Evolutionary conservation across 2,888 invertebrate genomes (phyloP).

Genomic region (Eurytoma adleriae): DNA sequence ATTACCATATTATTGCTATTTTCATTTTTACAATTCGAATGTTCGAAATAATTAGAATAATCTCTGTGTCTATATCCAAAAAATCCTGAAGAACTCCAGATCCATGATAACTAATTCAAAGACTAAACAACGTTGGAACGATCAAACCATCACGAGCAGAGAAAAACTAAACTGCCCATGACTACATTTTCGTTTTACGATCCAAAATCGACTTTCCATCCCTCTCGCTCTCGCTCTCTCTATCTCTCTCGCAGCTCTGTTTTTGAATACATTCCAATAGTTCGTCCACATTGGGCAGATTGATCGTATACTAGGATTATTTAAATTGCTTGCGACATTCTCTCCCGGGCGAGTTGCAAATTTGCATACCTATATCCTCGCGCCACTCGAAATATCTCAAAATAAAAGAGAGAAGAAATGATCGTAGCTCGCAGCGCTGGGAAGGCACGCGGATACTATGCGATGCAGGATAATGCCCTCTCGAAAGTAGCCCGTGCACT

Average conservation of each 20-base stretch:
- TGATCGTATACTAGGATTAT: constrained; percentile 27
- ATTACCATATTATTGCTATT: too few relatives aligned
- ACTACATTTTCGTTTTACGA: too few relatives aligned
- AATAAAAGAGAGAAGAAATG: constrained; percentile 4
- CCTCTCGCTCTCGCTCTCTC: too few relatives aligned
- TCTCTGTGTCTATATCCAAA: too few relatives aligned
- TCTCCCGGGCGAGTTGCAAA: background rate
- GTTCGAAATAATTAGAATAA: too few relatives aligned
- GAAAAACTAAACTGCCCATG: constrained; percentile 1
- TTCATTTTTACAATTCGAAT: too few relatives aligned
- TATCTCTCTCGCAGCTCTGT: background rate
- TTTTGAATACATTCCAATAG: constrained; percentile 9
- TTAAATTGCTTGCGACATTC: constrained; percentile 32
- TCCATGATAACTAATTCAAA: too few relatives aligned
- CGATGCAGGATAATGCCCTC: constrained; percentile 34
- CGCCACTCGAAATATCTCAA: constrained; percentile 4
- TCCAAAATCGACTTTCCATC: background rate
- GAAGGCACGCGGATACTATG: constrained; percentile 4
- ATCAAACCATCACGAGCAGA: too few relatives aligned
- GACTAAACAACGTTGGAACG: too few relatives aligned
- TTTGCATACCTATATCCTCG: background rate
- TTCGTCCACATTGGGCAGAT: background rate
- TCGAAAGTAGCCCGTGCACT: background rate
- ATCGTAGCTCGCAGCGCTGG: background rate
- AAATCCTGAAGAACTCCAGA: too few relatives aligned